These are phyloP conservation scores for Myotis pilosus DNA, from an alignment of 2,797 vertebrate species.

Conservation along the genomic window DNA sequence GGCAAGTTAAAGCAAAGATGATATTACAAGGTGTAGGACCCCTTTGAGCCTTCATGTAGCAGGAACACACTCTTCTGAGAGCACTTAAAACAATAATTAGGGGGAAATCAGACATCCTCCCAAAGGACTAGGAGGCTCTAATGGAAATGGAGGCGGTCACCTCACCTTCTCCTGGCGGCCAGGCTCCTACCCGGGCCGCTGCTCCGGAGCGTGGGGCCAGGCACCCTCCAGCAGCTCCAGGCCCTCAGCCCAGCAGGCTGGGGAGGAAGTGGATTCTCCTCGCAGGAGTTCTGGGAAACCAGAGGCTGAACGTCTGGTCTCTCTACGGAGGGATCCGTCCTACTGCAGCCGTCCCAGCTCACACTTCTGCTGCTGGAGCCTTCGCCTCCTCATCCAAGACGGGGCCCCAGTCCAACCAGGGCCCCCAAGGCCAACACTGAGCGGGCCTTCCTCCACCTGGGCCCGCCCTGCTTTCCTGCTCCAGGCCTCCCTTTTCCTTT, in stretches of 20 bases:
- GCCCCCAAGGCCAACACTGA: not conserved
- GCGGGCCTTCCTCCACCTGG: not conserved
- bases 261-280: not conserved
- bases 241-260: not conserved
- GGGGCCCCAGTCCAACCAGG: not conserved
- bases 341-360: not conserved
- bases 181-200: not conserved
- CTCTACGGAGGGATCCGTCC: not conserved
- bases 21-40: not conserved
- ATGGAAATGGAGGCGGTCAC: not conserved
- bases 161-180: not conserved
- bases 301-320: not conserved
- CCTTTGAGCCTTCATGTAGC: not conserved
- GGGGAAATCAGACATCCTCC: not conserved
- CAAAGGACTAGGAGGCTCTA: not conserved
- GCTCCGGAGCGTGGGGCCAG: too few species aligned
- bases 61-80: not conserved
- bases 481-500: rapidly evolving
- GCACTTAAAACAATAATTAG: not conserved
- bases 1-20: not conserved
- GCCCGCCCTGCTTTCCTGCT: not conserved
- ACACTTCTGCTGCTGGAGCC: not conserved
- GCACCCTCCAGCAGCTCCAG: not conserved
- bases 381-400: not conserved
- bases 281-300: not conserved